These are phyloP conservation scores for Hyaena hyaena DNA, from an alignment of 2,113 vertebrate species.

Conservation along the genomic window DNA sequence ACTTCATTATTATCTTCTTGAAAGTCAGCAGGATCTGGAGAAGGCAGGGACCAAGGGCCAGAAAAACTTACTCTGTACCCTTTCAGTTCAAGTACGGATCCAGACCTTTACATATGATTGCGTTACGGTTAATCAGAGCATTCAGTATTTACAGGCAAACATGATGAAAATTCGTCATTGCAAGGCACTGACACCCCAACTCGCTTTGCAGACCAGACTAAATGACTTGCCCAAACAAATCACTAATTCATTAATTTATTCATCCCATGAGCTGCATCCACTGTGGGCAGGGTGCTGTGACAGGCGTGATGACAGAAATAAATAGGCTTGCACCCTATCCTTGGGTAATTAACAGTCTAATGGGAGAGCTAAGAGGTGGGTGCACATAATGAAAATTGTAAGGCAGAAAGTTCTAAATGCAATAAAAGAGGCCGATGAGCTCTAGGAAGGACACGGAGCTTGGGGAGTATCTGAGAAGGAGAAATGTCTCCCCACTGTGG, in stretches of 20 bases:
- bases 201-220: background rate
- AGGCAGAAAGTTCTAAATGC: background rate
- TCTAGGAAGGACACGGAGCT: background rate
- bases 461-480: background rate
- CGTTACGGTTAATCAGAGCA: background rate
- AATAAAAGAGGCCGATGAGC: fast-evolving
- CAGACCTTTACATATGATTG: background rate
- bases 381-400: background rate
- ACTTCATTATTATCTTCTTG: background rate
- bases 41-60: background rate
- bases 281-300: background rate
- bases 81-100: background rate
- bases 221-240: background rate
- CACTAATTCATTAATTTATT: background rate
- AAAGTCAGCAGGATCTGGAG: background rate
- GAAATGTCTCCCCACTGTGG: background rate
- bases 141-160: background rate
- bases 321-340: background rate
- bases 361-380: background rate
- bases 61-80: background rate
- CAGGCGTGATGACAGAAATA: background rate
- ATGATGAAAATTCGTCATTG: background rate
- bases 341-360: background rate
- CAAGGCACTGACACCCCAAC: background rate
- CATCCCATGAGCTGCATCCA: background rate